Percentiles rank a stretch among this genome's conserved stretches.
Evolutionary conservation across 1,140 invertebrate genomes (phyloP).

Genomic region (Drosophila orena): DNA sequence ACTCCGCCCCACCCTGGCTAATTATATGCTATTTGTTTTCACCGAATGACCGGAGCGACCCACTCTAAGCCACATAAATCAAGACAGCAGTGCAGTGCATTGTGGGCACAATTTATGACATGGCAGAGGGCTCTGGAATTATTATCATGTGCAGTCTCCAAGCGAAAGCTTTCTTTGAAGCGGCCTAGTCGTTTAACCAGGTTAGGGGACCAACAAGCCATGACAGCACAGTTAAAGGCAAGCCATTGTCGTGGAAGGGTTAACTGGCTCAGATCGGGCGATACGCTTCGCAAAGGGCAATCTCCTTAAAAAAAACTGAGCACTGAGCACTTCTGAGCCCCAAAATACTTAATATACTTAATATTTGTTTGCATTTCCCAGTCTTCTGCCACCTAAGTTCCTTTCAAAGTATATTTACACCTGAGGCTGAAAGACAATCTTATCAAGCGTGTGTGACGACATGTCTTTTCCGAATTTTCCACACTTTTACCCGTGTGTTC

Average conservation of each 20-base stretch:
- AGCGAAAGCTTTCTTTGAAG: slow-evolving; percentile 34
- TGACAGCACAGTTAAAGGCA: slow-evolving; percentile 41
- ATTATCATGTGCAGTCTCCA: slow-evolving; percentile 36
- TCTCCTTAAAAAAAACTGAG: slow-evolving; percentile 3
- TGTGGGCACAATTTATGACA: slow-evolving; percentile 42
- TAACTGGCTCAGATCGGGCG: slow-evolving; percentile 26
- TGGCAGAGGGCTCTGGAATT: slow-evolving; percentile 35
- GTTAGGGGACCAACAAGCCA: slow-evolving; percentile 47
- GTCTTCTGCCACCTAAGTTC: no score
- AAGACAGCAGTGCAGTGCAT: slow-evolving; percentile 42
- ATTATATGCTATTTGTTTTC: slow-evolving; percentile 61
- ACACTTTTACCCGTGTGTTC: slow-evolving; percentile 35
- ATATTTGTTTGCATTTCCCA: no score
- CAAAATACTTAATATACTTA: no score
- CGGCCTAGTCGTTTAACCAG: slow-evolving; percentile 19
- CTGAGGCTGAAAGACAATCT: slow-evolving; percentile 14
- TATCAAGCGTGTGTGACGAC: slow-evolving; percentile 26
- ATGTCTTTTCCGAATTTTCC: slow-evolving; percentile 34
- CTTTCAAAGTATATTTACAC: background rate
- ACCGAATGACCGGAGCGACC: slow-evolving; percentile 32
- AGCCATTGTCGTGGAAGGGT: slow-evolving; percentile 32
- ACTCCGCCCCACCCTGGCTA: slow-evolving; percentile 21
- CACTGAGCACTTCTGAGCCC: background rate
- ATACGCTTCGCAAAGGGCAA: slow-evolving; percentile 8
- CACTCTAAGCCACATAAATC: slow-evolving; percentile 39